Conservation (phyloP, 2,113 vertebrate genomes). For the Eclectus roratus region DNA sequence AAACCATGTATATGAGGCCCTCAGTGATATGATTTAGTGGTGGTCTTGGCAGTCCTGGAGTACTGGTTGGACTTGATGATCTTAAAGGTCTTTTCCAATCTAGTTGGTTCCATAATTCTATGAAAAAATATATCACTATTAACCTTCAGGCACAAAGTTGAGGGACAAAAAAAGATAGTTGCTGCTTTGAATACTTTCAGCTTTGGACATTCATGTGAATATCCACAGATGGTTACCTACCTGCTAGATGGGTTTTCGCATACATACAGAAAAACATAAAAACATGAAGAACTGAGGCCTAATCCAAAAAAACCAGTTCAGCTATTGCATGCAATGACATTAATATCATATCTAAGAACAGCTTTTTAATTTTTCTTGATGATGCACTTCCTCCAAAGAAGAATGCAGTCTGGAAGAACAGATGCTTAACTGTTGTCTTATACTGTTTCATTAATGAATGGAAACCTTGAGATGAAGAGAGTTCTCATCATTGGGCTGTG, state of each 20-base stretch:
- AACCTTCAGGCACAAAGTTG: not conserved
- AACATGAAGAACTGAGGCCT: not conserved
- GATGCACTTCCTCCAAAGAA: not conserved
- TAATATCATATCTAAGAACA: not conserved
- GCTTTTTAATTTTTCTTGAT: not conserved
- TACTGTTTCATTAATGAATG: not conserved
- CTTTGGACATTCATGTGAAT: not conserved
- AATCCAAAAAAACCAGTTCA: not conserved
- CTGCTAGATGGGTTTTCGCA: not conserved
- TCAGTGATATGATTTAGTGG: not conserved
- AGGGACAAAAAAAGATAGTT: not conserved
- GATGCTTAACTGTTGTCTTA: not conserved
- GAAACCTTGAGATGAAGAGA: not conserved
- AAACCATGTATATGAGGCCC: not conserved
- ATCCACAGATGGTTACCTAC: not conserved
- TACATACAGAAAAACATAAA: not conserved
- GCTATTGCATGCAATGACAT: not conserved
- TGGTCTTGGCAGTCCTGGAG: not conserved
- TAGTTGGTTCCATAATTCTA: not conserved
- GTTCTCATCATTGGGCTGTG: not conserved
- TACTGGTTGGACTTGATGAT: not conserved
- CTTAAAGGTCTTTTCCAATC: not conserved
- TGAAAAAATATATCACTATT: not conserved
- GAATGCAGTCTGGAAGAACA: not conserved
- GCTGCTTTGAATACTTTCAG: not conserved